phyloP scores from a whole-genome alignment of 2,797 vertebrate species.

The Girardinus metallicus region DNA sequence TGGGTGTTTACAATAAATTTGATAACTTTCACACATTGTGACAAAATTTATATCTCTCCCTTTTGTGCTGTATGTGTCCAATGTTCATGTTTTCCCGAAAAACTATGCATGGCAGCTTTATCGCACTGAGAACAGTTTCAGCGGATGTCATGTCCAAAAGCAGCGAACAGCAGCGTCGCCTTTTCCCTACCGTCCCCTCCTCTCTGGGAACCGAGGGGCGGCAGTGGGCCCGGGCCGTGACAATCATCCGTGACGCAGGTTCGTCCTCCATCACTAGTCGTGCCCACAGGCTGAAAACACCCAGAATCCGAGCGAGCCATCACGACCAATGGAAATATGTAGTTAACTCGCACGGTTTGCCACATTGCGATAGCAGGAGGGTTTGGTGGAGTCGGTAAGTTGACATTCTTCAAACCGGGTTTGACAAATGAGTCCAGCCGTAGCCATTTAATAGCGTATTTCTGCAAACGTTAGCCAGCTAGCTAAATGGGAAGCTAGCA shows the following conservation, averaged over 20 bases:
- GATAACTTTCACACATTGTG: not conserved
- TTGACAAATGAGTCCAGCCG: not conserved
- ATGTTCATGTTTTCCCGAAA: not conserved
- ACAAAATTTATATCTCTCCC: not conserved
- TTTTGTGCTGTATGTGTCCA: not conserved
- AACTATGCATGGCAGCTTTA: not conserved
- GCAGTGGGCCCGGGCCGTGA: slow-evolving; percentile 54
- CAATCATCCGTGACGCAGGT: slow-evolving; percentile 69
- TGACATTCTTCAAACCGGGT: accelerated
- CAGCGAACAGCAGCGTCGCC: not conserved
- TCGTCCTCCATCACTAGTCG: slow-evolving; percentile 67
- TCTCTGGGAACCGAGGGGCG: slow-evolving; percentile 12
- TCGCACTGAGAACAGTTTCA: not conserved
- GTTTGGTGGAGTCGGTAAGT: slow-evolving; percentile 66
- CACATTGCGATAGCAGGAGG: slow-evolving; percentile 47
- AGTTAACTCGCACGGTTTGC: slow-evolving; percentile 38
- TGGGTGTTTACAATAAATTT: too few species aligned
- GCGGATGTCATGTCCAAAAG: slow-evolving; percentile 31
- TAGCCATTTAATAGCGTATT: not conserved
- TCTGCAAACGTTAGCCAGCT: slow-evolving; percentile 28
- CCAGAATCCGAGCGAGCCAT: slow-evolving; percentile 38
- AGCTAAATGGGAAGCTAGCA: slow-evolving; percentile 45
- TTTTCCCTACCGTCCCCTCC: not conserved
- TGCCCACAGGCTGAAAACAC: slow-evolving; percentile 64
- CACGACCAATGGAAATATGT: slow-evolving; percentile 72